Percentiles rank a stretch among this genome's conserved stretches.
These are phyloP conservation scores for Anthrax anthrax DNA, from an alignment of 2,888 invertebrate genomes.

Conservation along the genomic window DNA sequence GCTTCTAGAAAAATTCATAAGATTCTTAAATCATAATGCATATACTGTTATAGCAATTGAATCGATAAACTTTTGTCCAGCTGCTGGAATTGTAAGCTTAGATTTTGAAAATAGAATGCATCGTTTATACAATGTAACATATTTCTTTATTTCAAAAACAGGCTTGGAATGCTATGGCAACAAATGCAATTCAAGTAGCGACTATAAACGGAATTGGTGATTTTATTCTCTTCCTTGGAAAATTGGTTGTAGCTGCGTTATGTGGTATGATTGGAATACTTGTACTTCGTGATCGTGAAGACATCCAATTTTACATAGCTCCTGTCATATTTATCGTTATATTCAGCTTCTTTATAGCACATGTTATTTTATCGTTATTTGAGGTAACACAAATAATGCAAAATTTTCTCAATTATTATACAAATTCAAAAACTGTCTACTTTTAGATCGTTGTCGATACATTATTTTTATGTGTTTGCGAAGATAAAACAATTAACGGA, in stretches of 20 bases:
- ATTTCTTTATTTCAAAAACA: slow-evolving; percentile 27
- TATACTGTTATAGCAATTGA: slow-evolving; percentile 90
- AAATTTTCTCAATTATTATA: neutral
- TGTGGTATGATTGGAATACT: slow-evolving; percentile 68
- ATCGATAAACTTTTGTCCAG: slow-evolving; percentile 79
- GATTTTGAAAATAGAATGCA: neutral
- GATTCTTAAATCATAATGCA: slow-evolving; percentile 87
- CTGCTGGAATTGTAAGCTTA: slow-evolving; percentile 66
- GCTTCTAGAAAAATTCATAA: slow-evolving; percentile 80
- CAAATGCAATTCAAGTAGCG: slow-evolving; percentile 74
- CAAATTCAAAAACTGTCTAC: neutral
- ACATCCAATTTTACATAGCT: slow-evolving; percentile 68
- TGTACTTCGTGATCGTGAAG: slow-evolving; percentile 54
- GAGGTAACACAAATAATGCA: slow-evolving; percentile 45
- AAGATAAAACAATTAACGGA: slow-evolving; percentile 74
- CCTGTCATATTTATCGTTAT: slow-evolving; percentile 73
- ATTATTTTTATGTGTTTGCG: slow-evolving; percentile 84
- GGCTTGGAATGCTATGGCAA: slow-evolving; percentile 75
- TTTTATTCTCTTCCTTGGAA: slow-evolving; percentile 81
- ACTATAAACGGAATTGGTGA: slow-evolving; percentile 88
- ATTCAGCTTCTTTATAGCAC: slow-evolving; percentile 83
- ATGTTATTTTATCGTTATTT: slow-evolving; percentile 82
- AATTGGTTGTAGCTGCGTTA: slow-evolving; percentile 60
- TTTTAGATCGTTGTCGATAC: slow-evolving; percentile 88
- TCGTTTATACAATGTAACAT: slow-evolving; percentile 1